Conservation (phyloP, 2,888 invertebrate species). For the Lypha dubia region DNA sequence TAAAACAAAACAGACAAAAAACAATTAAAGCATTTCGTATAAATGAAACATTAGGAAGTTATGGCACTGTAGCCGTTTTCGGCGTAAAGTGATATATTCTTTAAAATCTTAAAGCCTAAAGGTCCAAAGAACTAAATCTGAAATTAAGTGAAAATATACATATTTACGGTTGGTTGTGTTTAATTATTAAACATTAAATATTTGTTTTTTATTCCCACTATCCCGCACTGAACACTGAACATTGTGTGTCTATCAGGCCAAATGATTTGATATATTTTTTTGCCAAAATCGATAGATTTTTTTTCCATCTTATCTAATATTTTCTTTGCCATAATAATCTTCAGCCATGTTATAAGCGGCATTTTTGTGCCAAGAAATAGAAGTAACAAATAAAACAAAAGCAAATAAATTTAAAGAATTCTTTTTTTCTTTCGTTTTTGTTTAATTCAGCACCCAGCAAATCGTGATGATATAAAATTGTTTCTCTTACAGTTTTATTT, state of each 20-base stretch:
- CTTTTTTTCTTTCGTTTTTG: constrained; percentile 9
- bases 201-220: too few relatives aligned
- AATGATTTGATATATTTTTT: not conserved
- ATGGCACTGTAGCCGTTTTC: not conserved
- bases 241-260: too few relatives aligned
- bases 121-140: not conserved
- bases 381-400: constrained; percentile 19
- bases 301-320: not conserved
- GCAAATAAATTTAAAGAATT: constrained; percentile 12
- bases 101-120: not conserved
- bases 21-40: not conserved
- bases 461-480: constrained; percentile 59
- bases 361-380: constrained; percentile 51
- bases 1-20: not conserved
- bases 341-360: constrained; percentile 42
- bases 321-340: constrained; percentile 3
- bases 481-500: constrained; percentile 39
- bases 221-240: too few relatives aligned
- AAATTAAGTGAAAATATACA: not conserved
- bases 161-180: not conserved
- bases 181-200: too few relatives aligned
- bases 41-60: not conserved
- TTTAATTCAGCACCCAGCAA: constrained; percentile 33
- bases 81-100: not conserved
- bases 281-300: constrained; percentile 50